Conservation (phyloP, 2,113 vertebrate genomes). For the Lepus timidus region DNA sequence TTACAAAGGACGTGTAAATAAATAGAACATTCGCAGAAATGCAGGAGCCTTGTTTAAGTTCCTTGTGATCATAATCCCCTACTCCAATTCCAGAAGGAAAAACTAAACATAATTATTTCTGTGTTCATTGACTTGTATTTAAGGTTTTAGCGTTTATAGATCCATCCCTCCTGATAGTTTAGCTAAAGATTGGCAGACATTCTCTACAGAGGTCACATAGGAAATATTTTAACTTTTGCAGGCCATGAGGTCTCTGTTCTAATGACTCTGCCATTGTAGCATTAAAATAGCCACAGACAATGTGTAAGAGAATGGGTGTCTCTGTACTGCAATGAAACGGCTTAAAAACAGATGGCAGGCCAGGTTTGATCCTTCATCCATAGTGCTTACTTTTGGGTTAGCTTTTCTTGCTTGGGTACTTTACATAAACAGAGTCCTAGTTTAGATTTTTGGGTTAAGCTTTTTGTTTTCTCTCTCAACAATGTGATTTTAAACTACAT, state of each 20-base stretch:
- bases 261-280: not conserved
- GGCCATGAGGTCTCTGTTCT: not conserved
- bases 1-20: not conserved
- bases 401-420: not conserved
- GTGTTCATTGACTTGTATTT: not conserved
- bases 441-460: not conserved
- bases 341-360: not conserved
- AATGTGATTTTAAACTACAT: not conserved
- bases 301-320: not conserved
- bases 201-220: not conserved
- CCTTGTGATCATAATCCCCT: not conserved
- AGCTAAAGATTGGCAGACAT: not conserved
- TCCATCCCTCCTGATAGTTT: not conserved
- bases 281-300: not conserved
- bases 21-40: rapidly evolving
- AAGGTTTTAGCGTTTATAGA: not conserved
- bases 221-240: not conserved
- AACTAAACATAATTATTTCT: not conserved
- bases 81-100: not conserved
- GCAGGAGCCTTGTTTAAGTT: rapidly evolving
- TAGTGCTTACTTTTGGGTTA: not conserved
- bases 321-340: not conserved
- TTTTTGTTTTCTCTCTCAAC: not conserved
- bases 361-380: not conserved
- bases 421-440: not conserved